phyloP scores from a whole-genome alignment of 2,113 vertebrate species.

The Corythornis vintsioides region DNA sequence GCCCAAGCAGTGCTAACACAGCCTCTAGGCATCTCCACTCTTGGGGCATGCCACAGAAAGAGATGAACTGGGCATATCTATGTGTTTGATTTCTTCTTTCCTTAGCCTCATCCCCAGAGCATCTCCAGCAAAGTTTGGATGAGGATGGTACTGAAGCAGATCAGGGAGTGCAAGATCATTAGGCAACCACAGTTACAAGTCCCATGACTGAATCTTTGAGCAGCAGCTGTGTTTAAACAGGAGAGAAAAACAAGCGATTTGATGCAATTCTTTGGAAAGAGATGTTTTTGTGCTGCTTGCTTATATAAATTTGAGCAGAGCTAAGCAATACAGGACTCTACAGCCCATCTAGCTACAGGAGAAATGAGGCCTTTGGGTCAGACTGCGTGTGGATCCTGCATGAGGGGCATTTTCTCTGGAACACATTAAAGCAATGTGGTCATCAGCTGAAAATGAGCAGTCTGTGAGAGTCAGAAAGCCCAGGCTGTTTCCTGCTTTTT shows the following conservation, averaged over 20 bases:
- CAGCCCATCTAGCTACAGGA: not conserved
- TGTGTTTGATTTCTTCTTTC: not conserved
- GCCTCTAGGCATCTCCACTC: not conserved
- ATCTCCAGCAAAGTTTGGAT: not conserved
- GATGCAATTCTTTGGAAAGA: not conserved
- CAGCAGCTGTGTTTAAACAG: not conserved
- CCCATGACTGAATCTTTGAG: not conserved
- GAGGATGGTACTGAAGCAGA: not conserved
- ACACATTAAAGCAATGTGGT: not conserved
- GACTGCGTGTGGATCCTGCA: not conserved
- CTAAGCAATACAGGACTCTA: not conserved
- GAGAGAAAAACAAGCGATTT: not conserved
- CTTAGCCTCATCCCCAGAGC: not conserved
- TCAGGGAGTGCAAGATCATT: not conserved
- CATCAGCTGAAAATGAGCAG: not conserved
- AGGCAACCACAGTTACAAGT: not conserved
- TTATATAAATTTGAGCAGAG: not conserved
- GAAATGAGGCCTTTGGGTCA: not conserved
- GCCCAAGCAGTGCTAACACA: not conserved
- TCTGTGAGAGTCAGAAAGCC: not conserved
- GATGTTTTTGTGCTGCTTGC: not conserved
- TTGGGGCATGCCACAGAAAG: not conserved
- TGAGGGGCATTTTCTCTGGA: slow-evolving; percentile 4
- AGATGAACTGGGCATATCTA: not conserved
- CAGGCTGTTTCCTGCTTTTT: not conserved